phyloP scores from a whole-genome alignment of 2,797 vertebrate species.

The Sebastes kiyomatsui region DNA sequence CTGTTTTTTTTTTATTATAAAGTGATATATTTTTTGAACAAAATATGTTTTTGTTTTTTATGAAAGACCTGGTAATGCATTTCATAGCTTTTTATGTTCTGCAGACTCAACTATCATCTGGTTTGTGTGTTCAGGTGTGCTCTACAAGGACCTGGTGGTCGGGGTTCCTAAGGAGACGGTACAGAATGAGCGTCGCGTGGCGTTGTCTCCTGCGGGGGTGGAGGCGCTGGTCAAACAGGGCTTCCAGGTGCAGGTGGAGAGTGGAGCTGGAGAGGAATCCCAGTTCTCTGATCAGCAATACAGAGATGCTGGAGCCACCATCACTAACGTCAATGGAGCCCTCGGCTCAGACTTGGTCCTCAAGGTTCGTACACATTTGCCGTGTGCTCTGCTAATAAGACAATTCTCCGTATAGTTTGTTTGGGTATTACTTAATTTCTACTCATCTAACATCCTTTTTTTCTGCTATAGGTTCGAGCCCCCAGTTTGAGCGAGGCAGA shows the following conservation, averaged over 20 bases:
- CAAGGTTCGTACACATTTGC: slow-evolving; percentile 63
- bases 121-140: slow-evolving; percentile 66
- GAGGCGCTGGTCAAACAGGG: slow-evolving; percentile 82
- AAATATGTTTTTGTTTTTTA: background rate
- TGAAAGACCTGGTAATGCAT: background rate
- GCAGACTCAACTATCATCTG: background rate
- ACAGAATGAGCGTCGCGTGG: slow-evolving; percentile 79
- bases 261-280: slow-evolving; percentile 78
- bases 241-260: slow-evolving; percentile 82
- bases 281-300: slow-evolving; percentile 84
- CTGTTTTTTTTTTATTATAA: background rate
- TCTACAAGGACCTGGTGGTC: slow-evolving; percentile 79
- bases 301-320: slow-evolving; percentile 70
- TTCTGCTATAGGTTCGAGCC: slow-evolving; percentile 80
- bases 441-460: background rate
- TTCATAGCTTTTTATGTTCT: background rate
- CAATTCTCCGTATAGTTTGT: background rate
- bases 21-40: background rate
- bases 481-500: slow-evolving; percentile 78
- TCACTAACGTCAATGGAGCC: slow-evolving; percentile 74
- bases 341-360: slow-evolving; percentile 82
- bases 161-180: slow-evolving; percentile 81
- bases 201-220: slow-evolving; percentile 75
- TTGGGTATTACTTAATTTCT: background rate
- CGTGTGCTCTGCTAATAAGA: background rate